Evolutionary conservation across 2,797 vertebrate species (phyloP).

Genomic region (Enteromius argenteus): DNA sequence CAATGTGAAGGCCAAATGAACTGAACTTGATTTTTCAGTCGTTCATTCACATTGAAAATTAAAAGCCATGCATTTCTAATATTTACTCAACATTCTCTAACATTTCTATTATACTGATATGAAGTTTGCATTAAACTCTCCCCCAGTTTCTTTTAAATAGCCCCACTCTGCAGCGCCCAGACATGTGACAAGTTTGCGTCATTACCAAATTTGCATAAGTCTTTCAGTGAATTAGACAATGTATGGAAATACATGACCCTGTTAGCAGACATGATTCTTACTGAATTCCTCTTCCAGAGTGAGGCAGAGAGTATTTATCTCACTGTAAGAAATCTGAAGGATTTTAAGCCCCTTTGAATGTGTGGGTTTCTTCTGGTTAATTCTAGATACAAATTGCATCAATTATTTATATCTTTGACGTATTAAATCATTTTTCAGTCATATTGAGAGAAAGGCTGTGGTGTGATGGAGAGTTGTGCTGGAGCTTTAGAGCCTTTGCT

Average conservation of each 20-base stretch:
- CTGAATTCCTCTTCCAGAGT: neutral
- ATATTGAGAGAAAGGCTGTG: constrained; percentile 20
- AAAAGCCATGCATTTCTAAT: neutral
- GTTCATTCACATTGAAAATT: too few species aligned
- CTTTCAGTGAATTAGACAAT: neutral
- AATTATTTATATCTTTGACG: constrained; percentile 1
- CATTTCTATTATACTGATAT: neutral
- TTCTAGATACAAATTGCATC: neutral
- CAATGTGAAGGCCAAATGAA: too few species aligned
- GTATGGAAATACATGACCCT: neutral
- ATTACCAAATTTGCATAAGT: neutral
- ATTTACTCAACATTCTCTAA: neutral
- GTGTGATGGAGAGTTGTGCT: constrained; percentile 24
- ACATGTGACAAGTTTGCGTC: neutral
- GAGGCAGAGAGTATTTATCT: neutral
- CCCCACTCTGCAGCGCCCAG: neutral
- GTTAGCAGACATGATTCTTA: neutral
- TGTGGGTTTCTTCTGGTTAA: neutral
- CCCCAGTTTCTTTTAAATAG: neutral
- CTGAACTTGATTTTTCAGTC: too few species aligned
- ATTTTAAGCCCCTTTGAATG: neutral
- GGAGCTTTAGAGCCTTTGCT: constrained; percentile 64
- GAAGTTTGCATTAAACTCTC: neutral
- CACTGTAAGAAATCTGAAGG: neutral
- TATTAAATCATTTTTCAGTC: constrained; percentile 13